These are phyloP conservation scores for Drosophila anceps DNA, from an alignment of 2,888 invertebrate genomes.

Conservation along the genomic window DNA sequence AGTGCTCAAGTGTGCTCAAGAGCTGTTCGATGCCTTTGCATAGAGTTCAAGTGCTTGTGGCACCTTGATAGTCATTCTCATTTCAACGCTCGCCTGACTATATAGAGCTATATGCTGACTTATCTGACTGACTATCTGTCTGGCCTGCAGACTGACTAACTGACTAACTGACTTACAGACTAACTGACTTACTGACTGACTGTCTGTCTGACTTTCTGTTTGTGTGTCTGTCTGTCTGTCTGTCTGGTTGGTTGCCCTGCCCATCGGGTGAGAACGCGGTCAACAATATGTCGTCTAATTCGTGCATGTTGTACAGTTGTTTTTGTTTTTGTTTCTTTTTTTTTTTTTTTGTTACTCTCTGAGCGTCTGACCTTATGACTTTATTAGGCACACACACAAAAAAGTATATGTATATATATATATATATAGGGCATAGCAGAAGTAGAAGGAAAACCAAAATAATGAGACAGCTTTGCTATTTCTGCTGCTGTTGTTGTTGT, in stretches of 20 bases:
- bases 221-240: neutral
- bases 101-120: slow-evolving; percentile 19
- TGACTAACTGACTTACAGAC: neutral
- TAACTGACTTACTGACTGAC: neutral
- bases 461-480: slow-evolving; percentile 52
- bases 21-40: neutral
- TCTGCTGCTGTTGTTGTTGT: slow-evolving; percentile 1
- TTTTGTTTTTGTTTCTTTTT: slow-evolving; percentile 12
- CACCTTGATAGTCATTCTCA: slow-evolving; percentile 1
- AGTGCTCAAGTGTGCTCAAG: slow-evolving; percentile 5
- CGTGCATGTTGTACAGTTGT: slow-evolving; percentile 32
- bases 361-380: slow-evolving; percentile 61
- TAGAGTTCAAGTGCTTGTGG: slow-evolving; percentile 10
- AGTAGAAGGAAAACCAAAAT: slow-evolving; percentile 38
- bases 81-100: slow-evolving; percentile 23
- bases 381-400: slow-evolving; percentile 42
- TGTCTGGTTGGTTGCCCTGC: slow-evolving; percentile 16
- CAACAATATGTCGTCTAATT: slow-evolving; percentile 45
- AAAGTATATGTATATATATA: neutral
- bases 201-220: neutral
- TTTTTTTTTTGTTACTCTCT: slow-evolving; percentile 17
- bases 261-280: slow-evolving; percentile 39
- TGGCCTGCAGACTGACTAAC: neutral
- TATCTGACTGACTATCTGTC: slow-evolving; percentile 15
- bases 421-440: slow-evolving; percentile 17